Evolutionary conservation across 1,140 invertebrate species (phyloP).

Genomic region (Pseudomyrmex dendroicus): DNA sequence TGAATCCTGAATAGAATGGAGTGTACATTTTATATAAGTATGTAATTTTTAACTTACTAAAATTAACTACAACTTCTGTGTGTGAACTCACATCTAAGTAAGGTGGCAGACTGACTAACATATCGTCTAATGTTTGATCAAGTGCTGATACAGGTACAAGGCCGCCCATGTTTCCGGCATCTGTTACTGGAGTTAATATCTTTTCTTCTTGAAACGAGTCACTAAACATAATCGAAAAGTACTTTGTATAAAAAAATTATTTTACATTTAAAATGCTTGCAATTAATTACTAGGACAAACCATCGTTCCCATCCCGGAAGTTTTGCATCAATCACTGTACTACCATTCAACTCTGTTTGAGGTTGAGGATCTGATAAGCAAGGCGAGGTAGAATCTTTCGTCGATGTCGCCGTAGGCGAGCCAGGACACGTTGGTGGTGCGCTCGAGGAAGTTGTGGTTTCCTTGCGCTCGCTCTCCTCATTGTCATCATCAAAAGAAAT

Average conservation of each 20-base stretch:
- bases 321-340: constrained; percentile 55
- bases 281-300: constrained; percentile 49
- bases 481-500: constrained; percentile 89
- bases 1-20: constrained; percentile 71
- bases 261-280: no score
- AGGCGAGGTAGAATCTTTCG: constrained; percentile 75
- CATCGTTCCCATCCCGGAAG: constrained; percentile 74
- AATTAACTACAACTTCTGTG: constrained; percentile 4
- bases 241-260: constrained; percentile 28
- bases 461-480: constrained; percentile 70
- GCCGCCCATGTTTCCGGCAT: constrained; percentile 79
- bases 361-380: constrained; percentile 71
- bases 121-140: constrained; percentile 81
- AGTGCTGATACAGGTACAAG: constrained; percentile 82
- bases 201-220: constrained; percentile 81
- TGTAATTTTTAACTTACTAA: background rate
- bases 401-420: constrained; percentile 84
- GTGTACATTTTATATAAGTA: constrained; percentile 6
- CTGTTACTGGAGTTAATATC: constrained; percentile 81
- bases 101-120: constrained; percentile 77
- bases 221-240: constrained; percentile 63
- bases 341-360: constrained; percentile 59
- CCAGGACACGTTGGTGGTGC: constrained; percentile 88
- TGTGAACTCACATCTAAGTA: constrained; percentile 79
- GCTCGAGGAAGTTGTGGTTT: constrained; percentile 82